A percentile compares a stretch with the other conserved stretches of the same genome.
These are phyloP conservation scores for Chloropsis hardwickii DNA, from an alignment of 2,113 vertebrate genomes.

Conservation along the genomic window DNA sequence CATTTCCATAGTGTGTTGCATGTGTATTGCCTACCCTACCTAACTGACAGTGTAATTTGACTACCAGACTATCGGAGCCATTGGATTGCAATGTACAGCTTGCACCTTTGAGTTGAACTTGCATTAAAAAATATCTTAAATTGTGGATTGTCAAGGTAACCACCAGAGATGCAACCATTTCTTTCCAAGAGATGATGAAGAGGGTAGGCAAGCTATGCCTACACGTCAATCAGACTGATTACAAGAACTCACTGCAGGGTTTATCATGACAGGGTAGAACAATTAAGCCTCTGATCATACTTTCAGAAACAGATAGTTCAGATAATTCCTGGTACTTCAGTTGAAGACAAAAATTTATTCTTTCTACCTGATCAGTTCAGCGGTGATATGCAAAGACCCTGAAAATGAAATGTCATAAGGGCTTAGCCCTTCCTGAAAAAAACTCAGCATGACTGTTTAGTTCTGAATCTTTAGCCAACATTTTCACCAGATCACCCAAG, in stretches of 20 bases:
- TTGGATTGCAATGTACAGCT: background rate
- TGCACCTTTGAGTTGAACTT: background rate
- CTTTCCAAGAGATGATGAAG: constrained; percentile 1
- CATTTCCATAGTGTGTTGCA: background rate
- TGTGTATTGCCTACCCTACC: background rate
- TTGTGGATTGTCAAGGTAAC: constrained; percentile 13
- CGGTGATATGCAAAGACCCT: background rate
- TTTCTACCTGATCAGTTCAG: background rate
- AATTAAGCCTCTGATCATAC: background rate
- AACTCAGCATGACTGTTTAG: background rate
- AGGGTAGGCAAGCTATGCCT: background rate
- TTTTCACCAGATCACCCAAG: background rate
- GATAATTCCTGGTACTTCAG: background rate
- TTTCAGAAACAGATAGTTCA: background rate
- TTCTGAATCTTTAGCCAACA: background rate
- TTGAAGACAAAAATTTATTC: background rate
- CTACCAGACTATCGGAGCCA: background rate
- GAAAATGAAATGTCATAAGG: background rate
- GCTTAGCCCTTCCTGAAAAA: background rate
- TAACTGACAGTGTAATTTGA: background rate
- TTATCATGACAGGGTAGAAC: background rate
- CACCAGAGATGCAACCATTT: background rate
- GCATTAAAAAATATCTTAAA: background rate
- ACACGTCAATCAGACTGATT: constrained; percentile 1
- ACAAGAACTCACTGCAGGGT: background rate